Conservation (phyloP, 2,113 vertebrate genomes). For the Ibidorhyncha struthersii region DNA sequence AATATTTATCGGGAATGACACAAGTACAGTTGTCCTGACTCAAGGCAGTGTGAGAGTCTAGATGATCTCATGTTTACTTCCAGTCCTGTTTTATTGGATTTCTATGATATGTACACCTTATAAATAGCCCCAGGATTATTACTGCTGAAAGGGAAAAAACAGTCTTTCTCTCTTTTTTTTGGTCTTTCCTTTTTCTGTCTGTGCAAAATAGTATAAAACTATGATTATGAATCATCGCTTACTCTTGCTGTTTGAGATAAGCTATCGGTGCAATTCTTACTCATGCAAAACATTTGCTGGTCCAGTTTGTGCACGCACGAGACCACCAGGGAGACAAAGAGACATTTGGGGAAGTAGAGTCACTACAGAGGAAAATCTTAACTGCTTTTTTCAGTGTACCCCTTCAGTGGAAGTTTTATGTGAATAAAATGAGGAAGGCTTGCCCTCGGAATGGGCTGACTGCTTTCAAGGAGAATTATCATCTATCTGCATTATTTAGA, state of each 20-base stretch:
- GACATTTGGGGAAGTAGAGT: not conserved
- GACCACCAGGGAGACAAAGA: not conserved
- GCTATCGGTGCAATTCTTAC: not conserved
- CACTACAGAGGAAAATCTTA: not conserved
- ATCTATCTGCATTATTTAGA: slow-evolving; percentile 47
- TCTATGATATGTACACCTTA: not conserved
- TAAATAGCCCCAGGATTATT: not conserved
- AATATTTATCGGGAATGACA: slow-evolving; percentile 1
- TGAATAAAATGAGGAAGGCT: not conserved
- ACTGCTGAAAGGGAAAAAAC: not conserved
- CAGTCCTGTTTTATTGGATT: slow-evolving; percentile 30
- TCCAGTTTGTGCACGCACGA: not conserved
- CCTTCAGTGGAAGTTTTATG: not conserved
- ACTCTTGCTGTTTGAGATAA: not conserved
- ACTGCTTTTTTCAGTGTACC: not conserved
- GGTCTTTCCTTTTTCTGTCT: not conserved
- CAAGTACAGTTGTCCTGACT: slow-evolving; percentile 32
- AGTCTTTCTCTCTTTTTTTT: not conserved
- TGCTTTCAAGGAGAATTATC: slow-evolving; percentile 30
- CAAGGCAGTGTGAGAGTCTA: slow-evolving; percentile 19
- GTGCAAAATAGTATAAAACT: not conserved
- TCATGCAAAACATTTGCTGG: not conserved
- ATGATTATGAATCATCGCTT: not conserved
- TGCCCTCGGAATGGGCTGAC: not conserved
- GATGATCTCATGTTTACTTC: slow-evolving; percentile 52